Conservation (phyloP, 2,797 vertebrate species). For the Hippoglossus hippoglossus region DNA sequence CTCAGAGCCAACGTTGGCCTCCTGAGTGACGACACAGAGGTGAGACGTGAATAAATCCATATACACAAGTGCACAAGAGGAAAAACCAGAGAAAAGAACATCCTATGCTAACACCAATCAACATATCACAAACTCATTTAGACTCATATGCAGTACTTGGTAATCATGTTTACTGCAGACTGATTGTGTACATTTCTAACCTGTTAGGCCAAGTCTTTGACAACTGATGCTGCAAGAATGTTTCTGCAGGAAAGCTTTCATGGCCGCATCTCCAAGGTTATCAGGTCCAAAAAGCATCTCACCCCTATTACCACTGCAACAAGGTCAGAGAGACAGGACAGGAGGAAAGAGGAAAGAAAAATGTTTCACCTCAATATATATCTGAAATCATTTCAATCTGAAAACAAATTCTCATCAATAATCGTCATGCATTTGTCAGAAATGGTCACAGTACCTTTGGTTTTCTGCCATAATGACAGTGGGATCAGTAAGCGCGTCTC, state of each 20-base stretch:
- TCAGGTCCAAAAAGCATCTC: slow-evolving; percentile 95
- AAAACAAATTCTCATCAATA: not conserved
- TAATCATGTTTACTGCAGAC: not conserved
- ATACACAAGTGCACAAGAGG: slow-evolving; percentile 14
- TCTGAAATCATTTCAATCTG: not conserved
- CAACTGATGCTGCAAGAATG: slow-evolving; percentile 93
- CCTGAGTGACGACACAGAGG: slow-evolving; percentile 73
- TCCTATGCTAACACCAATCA: slow-evolving; percentile 19
- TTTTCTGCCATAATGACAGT: slow-evolving; percentile 94
- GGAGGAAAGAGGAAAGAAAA: not conserved
- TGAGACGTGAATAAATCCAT: slow-evolving; percentile 61
- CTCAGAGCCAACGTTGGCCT: slow-evolving; percentile 71
- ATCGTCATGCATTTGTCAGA: not conserved
- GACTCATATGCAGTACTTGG: slow-evolving; percentile 3
- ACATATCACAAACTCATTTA: slow-evolving; percentile 21
- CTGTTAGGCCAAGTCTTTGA: slow-evolving; percentile 88
- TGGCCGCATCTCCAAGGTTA: slow-evolving; percentile 91
- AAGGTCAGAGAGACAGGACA: slow-evolving; percentile 9
- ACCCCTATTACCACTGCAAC: slow-evolving; percentile 50
- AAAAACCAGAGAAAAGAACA: slow-evolving; percentile 22
- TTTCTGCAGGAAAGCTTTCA: slow-evolving; percentile 91
- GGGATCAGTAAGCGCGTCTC: slow-evolving; percentile 94
- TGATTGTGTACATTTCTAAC: slow-evolving; percentile 73
- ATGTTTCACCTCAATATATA: not conserved
- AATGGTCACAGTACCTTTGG: slow-evolving; percentile 83